These are phyloP conservation scores for Rhyacichthys aspro DNA, from an alignment of 2,797 vertebrate species.

Conservation along the genomic window DNA sequence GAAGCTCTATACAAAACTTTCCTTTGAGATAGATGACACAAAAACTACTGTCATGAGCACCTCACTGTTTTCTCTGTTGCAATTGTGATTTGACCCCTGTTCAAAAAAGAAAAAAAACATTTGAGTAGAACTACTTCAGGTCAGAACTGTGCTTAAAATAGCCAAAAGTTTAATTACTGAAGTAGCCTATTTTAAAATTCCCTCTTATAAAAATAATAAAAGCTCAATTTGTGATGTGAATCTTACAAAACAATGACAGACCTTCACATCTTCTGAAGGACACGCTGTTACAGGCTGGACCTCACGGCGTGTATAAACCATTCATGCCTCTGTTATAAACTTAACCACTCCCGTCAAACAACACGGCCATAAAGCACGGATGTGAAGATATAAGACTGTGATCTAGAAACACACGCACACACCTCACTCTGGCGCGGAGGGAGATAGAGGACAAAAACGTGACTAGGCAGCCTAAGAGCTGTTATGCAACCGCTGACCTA, in stretches of 20 bases:
- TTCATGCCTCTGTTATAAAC: conserved; percentile 28
- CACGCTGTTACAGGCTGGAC: conserved; percentile 14
- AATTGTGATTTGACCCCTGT: too few relatives aligned
- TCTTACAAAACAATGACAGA: neutral
- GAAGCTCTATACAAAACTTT: too few relatives aligned
- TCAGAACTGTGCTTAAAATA: too few relatives aligned
- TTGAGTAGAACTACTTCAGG: too few relatives aligned
- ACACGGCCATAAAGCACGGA: conserved; percentile 6
- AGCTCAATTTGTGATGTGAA: neutral
- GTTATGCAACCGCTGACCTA: conserved; percentile 87
- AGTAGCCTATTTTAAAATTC: too few relatives aligned
- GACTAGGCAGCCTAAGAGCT: conserved; percentile 80
- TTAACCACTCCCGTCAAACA: conserved; percentile 23
- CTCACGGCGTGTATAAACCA: conserved; percentile 9
- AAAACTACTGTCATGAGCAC: too few relatives aligned
- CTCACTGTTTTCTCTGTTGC: too few relatives aligned
- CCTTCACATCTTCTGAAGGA: neutral
- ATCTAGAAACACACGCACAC: conserved; percentile 13
- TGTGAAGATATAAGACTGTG: conserved; percentile 16
- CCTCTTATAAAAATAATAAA: neutral
- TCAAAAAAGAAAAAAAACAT: too few relatives aligned
- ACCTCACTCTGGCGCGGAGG: conserved; percentile 38
- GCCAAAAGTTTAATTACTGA: too few relatives aligned
- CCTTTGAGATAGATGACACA: too few relatives aligned
- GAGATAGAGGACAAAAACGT: conserved; percentile 76